Evolutionary conservation across 2,797 vertebrate species (phyloP).

Genomic region (Chiloscyllium punctatum): DNA sequence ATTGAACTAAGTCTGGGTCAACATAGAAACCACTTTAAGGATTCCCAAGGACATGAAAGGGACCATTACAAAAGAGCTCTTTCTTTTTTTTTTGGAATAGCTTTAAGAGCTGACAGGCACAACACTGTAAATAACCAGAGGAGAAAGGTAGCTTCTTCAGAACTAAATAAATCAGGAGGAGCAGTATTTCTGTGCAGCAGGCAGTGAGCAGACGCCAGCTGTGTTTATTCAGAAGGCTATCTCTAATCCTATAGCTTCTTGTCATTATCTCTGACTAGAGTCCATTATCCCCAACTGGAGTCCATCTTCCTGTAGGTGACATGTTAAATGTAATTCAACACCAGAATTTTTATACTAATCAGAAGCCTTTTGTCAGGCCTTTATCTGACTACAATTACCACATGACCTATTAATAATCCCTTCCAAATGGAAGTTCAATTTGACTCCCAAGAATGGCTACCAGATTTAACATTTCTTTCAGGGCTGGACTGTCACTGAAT

Average conservation of each 20-base stretch:
- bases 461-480: not conserved
- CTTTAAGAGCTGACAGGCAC: not conserved
- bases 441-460: not conserved
- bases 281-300: conserved; percentile 18
- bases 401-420: conserved; percentile 35
- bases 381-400: conserved; percentile 32
- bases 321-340: conserved; percentile 36
- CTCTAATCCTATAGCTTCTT: conserved; percentile 28
- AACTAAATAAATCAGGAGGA: conserved; percentile 20
- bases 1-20: not conserved
- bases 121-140: not conserved
- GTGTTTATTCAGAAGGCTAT: conserved; percentile 34
- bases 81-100: not conserved
- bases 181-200: not conserved
- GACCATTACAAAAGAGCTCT: not conserved
- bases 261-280: conserved; percentile 20
- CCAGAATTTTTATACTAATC: conserved; percentile 24
- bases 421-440: conserved; percentile 20
- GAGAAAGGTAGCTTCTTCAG: not conserved
- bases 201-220: conserved; percentile 21
- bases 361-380: conserved; percentile 1
- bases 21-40: not conserved
- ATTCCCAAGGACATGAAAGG: not conserved
- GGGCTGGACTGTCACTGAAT: not conserved
- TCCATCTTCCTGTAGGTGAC: conserved; percentile 26